Evolutionary conservation across 2,797 vertebrate genomes (phyloP).

Genomic region (Lycodopsis pacificus): DNA sequence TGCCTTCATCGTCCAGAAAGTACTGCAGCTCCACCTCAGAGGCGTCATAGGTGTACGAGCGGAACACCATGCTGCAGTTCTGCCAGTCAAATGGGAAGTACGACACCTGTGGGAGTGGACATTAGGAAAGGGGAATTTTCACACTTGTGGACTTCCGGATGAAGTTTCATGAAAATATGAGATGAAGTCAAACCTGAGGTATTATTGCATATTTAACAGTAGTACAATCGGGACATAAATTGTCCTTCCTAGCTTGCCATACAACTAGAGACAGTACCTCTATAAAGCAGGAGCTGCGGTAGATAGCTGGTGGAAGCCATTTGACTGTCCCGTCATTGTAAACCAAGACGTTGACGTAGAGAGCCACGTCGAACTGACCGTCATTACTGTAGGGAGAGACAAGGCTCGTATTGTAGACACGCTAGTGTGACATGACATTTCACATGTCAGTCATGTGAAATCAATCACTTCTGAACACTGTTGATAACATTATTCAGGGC

Average conservation of each 20-base stretch:
- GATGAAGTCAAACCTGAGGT: neutral
- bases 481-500: neutral
- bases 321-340: constrained; percentile 84
- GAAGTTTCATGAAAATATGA: neutral
- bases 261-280: constrained; percentile 78
- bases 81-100: constrained; percentile 97
- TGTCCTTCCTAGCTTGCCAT: neutral
- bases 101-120: constrained; percentile 81
- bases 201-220: neutral
- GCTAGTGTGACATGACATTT: neutral
- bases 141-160: neutral
- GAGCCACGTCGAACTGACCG: constrained; percentile 89
- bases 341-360: constrained; percentile 89
- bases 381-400: constrained; percentile 83
- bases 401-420: neutral
- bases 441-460: neutral
- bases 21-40: constrained; percentile 90
- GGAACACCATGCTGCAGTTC: constrained; percentile 94
- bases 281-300: constrained; percentile 91
- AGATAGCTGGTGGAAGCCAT: constrained; percentile 91
- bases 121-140: neutral
- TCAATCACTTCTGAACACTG: neutral
- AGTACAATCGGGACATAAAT: neutral
- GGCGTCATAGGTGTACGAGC: constrained; percentile 91
- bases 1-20: constrained; percentile 77